Conservation (phyloP, 1,140 invertebrate genomes). For the Drosophila albomicans region DNA sequence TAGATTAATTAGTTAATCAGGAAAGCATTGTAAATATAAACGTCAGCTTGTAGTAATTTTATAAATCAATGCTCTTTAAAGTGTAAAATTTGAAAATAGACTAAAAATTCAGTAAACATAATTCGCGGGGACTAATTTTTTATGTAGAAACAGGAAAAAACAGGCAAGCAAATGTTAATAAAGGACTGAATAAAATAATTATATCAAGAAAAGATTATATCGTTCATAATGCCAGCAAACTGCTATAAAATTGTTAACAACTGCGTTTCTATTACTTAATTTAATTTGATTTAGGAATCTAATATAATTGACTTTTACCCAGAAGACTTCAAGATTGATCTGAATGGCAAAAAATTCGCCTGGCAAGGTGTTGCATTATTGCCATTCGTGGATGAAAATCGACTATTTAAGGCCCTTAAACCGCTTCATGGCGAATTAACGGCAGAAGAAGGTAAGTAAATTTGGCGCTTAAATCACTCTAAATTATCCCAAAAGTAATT, state of each 20-base stretch:
- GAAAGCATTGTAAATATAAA: too few relatives aligned
- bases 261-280: background rate
- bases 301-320: conserved; percentile 99
- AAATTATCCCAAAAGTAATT: background rate
- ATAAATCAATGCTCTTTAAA: too few relatives aligned
- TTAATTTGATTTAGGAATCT: conserved; percentile 88
- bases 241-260: background rate
- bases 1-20: too few relatives aligned
- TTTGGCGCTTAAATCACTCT: background rate
- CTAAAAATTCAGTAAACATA: too few relatives aligned
- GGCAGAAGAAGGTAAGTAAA: conserved; percentile 89
- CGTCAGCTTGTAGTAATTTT: too few relatives aligned
- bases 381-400: conserved; percentile 98
- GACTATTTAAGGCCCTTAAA: conserved; percentile 94
- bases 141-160: background rate
- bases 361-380: conserved; percentile 99
- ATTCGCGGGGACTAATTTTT: background rate
- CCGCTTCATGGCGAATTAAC: conserved; percentile 93
- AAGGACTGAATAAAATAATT: background rate
- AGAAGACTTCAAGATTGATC: conserved; percentile 98
- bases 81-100: too few relatives aligned
- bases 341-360: conserved; percentile 99
- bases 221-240: background rate
- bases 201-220: background rate
- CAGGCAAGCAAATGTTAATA: background rate